Evolutionary conservation across 2,888 invertebrate genomes (phyloP).

Genomic region (Liodrosophila aerea): DNA sequence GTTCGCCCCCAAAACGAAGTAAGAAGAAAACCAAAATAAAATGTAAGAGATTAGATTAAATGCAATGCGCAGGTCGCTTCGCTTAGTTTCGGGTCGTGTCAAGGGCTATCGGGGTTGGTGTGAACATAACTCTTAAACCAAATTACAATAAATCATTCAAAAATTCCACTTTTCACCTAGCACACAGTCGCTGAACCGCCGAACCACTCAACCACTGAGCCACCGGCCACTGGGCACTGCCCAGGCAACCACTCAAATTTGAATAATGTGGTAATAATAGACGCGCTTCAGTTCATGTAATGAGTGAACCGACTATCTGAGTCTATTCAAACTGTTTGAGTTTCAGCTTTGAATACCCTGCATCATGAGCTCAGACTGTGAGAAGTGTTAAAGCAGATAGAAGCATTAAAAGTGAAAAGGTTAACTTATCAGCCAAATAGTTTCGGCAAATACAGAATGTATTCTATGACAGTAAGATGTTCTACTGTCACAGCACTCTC

Average conservation of each 20-base stretch:
- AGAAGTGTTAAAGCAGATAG: too few species aligned
- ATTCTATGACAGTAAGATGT: too few species aligned
- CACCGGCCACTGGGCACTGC: slow-evolving; percentile 15
- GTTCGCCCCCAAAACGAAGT: slow-evolving; percentile 14
- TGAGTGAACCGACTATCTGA: slow-evolving; percentile 35
- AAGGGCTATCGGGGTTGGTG: slow-evolving; percentile 57
- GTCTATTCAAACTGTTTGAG: slow-evolving; percentile 1
- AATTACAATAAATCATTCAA: slow-evolving; percentile 78
- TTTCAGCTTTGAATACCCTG: slow-evolving; percentile 2
- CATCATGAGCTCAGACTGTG: too few species aligned
- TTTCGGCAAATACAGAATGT: too few species aligned
- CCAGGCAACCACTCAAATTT: slow-evolving; percentile 60
- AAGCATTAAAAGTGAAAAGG: too few species aligned
- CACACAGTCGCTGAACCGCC: neutral
- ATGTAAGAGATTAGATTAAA: slow-evolving; percentile 65
- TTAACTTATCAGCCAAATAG: too few species aligned
- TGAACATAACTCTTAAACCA: slow-evolving; percentile 78
- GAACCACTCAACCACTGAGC: slow-evolving; percentile 4
- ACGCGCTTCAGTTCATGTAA: slow-evolving; percentile 73
- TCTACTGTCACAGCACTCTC: too few species aligned
- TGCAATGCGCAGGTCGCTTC: slow-evolving; percentile 38
- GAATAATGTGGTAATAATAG: slow-evolving; percentile 79
- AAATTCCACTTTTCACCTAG: slow-evolving; percentile 78
- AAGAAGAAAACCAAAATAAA: slow-evolving; percentile 20
- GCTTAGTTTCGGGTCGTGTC: too few species aligned